Evolutionary conservation across 37 sponge, comb jelly and placozoan species (phyloP).

Genomic region (Oscarella lobularis): DNA sequence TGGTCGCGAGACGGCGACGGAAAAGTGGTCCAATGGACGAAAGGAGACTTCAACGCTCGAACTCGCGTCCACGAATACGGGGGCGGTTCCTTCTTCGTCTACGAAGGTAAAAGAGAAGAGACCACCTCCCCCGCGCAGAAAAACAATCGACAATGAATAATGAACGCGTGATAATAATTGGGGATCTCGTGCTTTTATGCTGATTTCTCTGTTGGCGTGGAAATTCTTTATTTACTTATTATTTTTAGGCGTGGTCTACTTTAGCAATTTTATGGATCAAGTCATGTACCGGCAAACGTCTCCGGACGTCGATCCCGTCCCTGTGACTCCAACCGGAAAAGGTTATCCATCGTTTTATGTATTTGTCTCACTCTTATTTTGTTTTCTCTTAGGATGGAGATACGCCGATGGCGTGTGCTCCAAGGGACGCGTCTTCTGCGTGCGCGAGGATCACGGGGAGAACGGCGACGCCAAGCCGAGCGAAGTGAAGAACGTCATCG

Average conservation of each 20-base stretch:
- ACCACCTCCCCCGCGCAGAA: too few relatives aligned
- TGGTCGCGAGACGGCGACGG: background rate
- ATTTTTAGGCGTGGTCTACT: background rate
- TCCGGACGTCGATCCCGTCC: background rate
- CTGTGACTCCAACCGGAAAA: background rate
- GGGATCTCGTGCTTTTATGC: background rate
- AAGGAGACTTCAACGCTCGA: background rate
- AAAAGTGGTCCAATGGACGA: background rate
- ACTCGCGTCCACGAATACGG: constrained; percentile 2
- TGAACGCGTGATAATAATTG: background rate
- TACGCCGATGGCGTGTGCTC: background rate
- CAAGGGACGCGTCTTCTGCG: background rate
- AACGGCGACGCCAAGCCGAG: background rate
- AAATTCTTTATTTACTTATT: background rate
- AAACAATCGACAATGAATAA: background rate
- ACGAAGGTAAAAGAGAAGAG: background rate
- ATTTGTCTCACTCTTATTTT: background rate
- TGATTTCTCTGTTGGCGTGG: background rate
- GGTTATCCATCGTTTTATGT: too few relatives aligned
- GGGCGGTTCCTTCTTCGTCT: background rate
- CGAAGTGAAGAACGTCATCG: background rate
- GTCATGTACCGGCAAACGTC: background rate
- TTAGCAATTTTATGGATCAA: background rate
- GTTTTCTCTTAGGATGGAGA: background rate
- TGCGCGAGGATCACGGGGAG: background rate